Conservation (phyloP, 2,888 invertebrate species). For the Hirtodrosophila histrioides region DNA sequence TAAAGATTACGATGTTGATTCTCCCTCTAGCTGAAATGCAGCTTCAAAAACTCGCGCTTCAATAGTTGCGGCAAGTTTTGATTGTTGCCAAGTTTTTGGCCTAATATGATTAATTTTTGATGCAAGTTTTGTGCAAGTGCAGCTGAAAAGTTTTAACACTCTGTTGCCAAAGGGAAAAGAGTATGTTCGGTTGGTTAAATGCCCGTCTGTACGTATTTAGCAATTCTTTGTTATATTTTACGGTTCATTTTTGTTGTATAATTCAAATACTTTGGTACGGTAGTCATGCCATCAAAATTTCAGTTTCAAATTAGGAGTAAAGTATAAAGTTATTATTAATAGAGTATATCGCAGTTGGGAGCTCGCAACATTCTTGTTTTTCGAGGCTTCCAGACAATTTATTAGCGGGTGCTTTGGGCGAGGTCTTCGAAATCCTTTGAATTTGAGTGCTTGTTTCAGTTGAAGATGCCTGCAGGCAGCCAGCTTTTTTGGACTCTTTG, state of each 20-base stretch:
- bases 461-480: conserved; percentile 23
- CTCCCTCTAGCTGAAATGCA: too few species aligned
- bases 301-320: too few species aligned
- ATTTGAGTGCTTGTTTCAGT: conserved; percentile 17
- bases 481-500: conserved; percentile 6
- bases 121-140: conserved; percentile 29
- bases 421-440: conserved; percentile 14
- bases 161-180: too few species aligned
- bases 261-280: too few species aligned
- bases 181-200: too few species aligned
- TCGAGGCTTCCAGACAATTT: conserved; percentile 28
- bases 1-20: too few species aligned
- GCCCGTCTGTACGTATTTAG: too few species aligned
- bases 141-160: conserved; percentile 25
- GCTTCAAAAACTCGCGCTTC: conserved; percentile 14
- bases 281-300: too few species aligned
- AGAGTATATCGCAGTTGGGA: too few species aligned
- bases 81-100: conserved; percentile 57
- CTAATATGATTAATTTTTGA: conserved; percentile 64
- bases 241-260: too few species aligned
- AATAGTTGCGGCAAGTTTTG: conserved; percentile 54
- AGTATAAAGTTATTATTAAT: too few species aligned
- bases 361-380: conserved; percentile 4
- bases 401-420: conserved; percentile 7
- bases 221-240: too few species aligned